phyloP scores from a whole-genome alignment of 1,140 invertebrate species.

The Venturia canescens region DNA sequence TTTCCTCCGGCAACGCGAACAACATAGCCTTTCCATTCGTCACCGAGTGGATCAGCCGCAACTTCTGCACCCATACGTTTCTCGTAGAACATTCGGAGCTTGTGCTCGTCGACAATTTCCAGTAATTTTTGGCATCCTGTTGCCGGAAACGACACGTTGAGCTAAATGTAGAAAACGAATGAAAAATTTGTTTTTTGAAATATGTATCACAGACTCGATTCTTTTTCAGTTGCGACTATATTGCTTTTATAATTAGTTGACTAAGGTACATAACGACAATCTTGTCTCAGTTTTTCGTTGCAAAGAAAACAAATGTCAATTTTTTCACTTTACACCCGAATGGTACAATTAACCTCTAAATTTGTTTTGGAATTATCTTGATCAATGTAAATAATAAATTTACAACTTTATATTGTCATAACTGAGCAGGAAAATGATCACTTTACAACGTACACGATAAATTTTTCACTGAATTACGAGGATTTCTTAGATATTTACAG shows the following conservation, averaged over 20 bases:
- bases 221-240: too few relatives aligned
- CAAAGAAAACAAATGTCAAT: too few relatives aligned
- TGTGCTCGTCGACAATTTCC: conserved; percentile 98
- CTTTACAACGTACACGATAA: neutral
- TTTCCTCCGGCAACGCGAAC: conserved; percentile 97
- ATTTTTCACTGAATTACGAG: neutral
- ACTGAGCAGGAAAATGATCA: neutral
- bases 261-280: too few relatives aligned
- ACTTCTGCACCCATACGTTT: conserved; percentile 99
- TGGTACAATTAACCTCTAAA: too few relatives aligned
- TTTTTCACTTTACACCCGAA: too few relatives aligned
- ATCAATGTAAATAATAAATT: neutral
- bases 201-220: too few relatives aligned
- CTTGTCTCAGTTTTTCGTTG: too few relatives aligned
- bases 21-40: conserved; percentile 99
- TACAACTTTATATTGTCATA: neutral
- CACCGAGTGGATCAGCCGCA: conserved; percentile 94
- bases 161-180: conserved; percentile 76
- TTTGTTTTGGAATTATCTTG: too few relatives aligned
- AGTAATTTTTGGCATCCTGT: conserved; percentile 99
- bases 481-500: neutral
- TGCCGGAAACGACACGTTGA: conserved; percentile 98
- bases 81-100: conserved; percentile 98
- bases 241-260: too few relatives aligned
- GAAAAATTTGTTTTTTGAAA: too few relatives aligned